phyloP scores from a whole-genome alignment of 1,140 invertebrate species.

The Musca domestica region DNA sequence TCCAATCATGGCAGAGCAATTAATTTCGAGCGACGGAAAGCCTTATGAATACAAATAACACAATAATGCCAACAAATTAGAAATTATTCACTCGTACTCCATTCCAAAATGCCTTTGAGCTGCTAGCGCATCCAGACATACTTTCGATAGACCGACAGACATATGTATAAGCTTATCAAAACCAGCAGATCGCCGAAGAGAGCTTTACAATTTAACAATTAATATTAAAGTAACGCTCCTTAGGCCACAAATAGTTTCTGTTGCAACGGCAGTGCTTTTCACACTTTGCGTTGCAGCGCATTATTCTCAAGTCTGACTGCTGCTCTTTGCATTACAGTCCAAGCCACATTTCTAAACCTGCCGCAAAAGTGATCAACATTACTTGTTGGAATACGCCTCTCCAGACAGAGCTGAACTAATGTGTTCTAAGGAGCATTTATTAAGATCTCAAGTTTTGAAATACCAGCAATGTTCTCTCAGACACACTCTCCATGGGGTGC shows the following conservation, averaged over 20 bases:
- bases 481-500: slow-evolving; percentile 36
- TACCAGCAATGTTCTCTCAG: slow-evolving; percentile 23
- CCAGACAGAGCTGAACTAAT: too few relatives aligned
- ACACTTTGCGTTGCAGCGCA: too few relatives aligned
- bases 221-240: slow-evolving; percentile 27
- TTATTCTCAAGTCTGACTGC: too few relatives aligned
- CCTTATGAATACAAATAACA: background rate
- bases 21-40: slow-evolving; percentile 5
- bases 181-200: too few relatives aligned
- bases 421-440: slow-evolving; percentile 25
- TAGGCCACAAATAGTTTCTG: slow-evolving; percentile 26
- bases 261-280: too few relatives aligned
- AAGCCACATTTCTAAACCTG: too few relatives aligned
- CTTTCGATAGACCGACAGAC: too few relatives aligned
- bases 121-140: too few relatives aligned
- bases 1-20: slow-evolving; percentile 13
- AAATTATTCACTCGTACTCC: slow-evolving; percentile 13
- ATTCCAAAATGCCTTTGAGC: slow-evolving; percentile 7
- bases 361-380: too few relatives aligned
- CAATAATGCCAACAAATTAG: slow-evolving; percentile 5
- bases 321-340: too few relatives aligned
- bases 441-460: slow-evolving; percentile 29
- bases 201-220: slow-evolving; percentile 25
- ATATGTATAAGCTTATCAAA: too few relatives aligned
- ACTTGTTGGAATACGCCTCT: background rate